Evolutionary conservation across 2,113 vertebrate genomes (phyloP).

Genomic region (Illadopsis cleaveri): DNA sequence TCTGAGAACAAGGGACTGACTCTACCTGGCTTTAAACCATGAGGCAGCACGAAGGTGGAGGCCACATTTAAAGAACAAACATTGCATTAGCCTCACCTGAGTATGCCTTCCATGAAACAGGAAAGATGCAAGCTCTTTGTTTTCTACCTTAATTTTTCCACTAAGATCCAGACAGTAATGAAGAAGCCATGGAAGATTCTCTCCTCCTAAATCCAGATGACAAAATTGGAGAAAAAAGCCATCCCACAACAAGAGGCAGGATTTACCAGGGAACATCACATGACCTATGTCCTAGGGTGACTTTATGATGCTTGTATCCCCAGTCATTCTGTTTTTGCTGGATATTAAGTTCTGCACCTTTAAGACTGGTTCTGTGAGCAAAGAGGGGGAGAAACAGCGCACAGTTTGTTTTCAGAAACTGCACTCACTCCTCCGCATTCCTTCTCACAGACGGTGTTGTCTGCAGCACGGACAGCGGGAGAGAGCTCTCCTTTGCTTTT

Average conservation of each 20-base stretch:
- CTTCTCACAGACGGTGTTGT: background rate
- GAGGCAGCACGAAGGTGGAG: background rate
- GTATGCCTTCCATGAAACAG: background rate
- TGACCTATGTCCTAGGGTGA: background rate
- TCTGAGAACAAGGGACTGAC: background rate
- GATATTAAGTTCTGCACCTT: background rate
- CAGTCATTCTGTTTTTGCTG: background rate
- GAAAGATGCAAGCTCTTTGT: background rate
- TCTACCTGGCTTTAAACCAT: background rate
- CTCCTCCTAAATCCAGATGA: background rate
- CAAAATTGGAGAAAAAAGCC: background rate
- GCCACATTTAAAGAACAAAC: fast-evolving
- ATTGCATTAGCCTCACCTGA: background rate
- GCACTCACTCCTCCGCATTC: background rate
- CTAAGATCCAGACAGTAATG: background rate
- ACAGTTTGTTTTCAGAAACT: background rate
- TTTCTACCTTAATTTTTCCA: background rate
- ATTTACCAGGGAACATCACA: fast-evolving
- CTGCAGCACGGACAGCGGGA: background rate
- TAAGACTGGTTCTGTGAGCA: background rate
- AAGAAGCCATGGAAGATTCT: background rate
- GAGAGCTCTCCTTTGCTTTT: background rate
- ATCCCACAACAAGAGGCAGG: background rate
- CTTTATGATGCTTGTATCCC: background rate
- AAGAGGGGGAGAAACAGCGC: background rate